Conservation (phyloP, 2,797 vertebrate genomes). For the Acestrorhynchus altus region DNA sequence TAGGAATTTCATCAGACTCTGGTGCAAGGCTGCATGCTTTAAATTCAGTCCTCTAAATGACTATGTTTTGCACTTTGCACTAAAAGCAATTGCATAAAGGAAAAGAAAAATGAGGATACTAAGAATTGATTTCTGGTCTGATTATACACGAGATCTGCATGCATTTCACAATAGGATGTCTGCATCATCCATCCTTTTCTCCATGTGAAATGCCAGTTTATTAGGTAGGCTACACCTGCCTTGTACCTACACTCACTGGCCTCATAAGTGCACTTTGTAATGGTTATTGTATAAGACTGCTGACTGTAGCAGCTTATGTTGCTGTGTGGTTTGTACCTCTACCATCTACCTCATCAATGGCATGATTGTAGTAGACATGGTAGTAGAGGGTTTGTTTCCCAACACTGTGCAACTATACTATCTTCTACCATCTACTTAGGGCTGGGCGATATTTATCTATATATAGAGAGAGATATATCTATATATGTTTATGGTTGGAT, state of each 20-base stretch:
- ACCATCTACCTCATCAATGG: no score
- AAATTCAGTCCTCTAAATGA: slow-evolving; percentile 27
- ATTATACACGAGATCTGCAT: background rate
- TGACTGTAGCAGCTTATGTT: background rate
- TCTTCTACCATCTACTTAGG: no score
- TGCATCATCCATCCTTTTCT: background rate
- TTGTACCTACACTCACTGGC: background rate
- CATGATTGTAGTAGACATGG: no score
- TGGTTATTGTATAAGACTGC: background rate
- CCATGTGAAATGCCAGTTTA: background rate
- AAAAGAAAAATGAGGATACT: slow-evolving; percentile 3
- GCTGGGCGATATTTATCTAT: no score
- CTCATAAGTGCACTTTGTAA: background rate
- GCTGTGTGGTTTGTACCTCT: background rate
- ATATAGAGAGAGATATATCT: no score
- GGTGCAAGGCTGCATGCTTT: slow-evolving; percentile 19
- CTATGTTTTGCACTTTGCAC: background rate
- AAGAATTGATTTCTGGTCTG: background rate
- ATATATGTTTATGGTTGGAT: no score
- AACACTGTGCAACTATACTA: no score
- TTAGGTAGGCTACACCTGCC: background rate
- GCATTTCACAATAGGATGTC: background rate
- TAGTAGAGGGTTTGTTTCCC: no score
- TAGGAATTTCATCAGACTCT: slow-evolving; percentile 64
- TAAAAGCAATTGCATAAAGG: background rate